phyloP scores from a whole-genome alignment of 2,888 invertebrate genomes.

The Slavum lentiscoides region DNA sequence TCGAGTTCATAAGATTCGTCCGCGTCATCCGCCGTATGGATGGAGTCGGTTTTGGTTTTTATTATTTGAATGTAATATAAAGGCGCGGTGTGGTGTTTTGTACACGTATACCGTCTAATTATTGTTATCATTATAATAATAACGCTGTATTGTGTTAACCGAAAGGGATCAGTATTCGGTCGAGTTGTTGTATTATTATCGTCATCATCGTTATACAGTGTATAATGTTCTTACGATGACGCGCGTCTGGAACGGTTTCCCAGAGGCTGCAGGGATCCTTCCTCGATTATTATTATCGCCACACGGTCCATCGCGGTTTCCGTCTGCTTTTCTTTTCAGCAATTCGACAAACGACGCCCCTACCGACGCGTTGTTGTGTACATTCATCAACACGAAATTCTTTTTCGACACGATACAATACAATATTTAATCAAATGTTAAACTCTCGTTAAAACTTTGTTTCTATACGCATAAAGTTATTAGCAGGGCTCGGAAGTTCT shows the following conservation, averaged over 20 bases:
- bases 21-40: no score
- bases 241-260: conserved; percentile 40
- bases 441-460: no score
- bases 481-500: no score
- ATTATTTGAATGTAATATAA: neutral
- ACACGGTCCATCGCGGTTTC: neutral
- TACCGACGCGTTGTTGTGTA: no score
- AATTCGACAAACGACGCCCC: neutral
- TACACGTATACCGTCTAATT: neutral
- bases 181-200: conserved; percentile 34
- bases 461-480: no score
- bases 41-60: neutral
- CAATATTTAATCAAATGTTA: no score
- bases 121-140: neutral
- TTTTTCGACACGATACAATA: no score
- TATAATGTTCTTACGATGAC: conserved; percentile 5
- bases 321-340: neutral
- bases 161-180: conserved; percentile 38
- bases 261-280: neutral
- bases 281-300: neutral
- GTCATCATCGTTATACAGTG: neutral
- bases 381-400: no score
- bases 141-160: neutral
- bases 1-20: no score
- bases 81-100: neutral